Evolutionary conservation across 2,888 invertebrate genomes (phyloP), one percentile per base, ranked within the genome.

Genomic region (Agonopterix heracliana): DNA sequence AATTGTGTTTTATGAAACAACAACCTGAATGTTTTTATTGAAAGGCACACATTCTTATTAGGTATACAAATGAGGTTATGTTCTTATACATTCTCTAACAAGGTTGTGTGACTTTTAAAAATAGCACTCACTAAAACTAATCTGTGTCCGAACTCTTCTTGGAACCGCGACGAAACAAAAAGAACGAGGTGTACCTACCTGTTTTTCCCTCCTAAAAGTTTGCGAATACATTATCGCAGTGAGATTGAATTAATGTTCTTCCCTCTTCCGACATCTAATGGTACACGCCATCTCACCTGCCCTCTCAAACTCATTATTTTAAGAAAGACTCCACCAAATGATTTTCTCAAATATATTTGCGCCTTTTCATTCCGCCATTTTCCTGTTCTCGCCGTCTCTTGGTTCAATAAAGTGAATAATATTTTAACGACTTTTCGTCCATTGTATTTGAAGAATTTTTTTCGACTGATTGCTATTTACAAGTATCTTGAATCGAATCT

Each of bases 211-310:
- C 52, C 54, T 48, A 42, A 63, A 68, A 67, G 55, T 68, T 63
- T 55, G 54, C 59, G 68, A 68, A 70, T 68, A 68, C 57, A 66
- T 67, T 71, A 70, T 60, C 57, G 61, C 48, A 56, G 56, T 56
- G 54, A 57, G 59, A 66, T 67, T 65, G 62, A 66, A 70, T 67
- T 66, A 64, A 70, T 68, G 66, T 61, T 60, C 54, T 59, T 60
- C 51, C 54, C 50, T 51, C 52, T 51, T 62, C 57, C 60, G 51
- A 55, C 63, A 55, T 59, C 54, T 59, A 67, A 63, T 57, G 58
- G 54, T 53, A 61, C 53, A 54, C 55, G 50, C 57, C 50, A 59
- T 51, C 51, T 53, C 52, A 60, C 55, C 59, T 59, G 56, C 57
- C 55, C 55, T 58, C 53, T 57, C 53, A 46, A 47, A 56, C 57